Percentiles rank a stretch among this genome's conserved stretches.
Evolutionary conservation across 2,797 vertebrate species (phyloP).

Genomic region (Erethizon dorsatum): DNA sequence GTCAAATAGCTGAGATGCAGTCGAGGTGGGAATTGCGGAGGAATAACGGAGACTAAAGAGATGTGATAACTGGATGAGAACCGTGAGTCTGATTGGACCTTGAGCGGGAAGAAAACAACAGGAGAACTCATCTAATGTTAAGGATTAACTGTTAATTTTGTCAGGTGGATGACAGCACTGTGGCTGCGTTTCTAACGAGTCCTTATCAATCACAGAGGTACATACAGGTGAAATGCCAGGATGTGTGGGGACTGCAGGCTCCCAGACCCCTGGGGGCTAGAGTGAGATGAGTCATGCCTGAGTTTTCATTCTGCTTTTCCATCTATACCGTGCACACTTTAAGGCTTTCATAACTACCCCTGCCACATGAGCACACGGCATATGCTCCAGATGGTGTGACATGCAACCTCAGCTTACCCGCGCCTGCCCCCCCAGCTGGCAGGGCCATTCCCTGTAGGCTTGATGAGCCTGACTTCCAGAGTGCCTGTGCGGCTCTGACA

Average conservation of each 20-base stretch:
- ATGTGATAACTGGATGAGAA: background rate
- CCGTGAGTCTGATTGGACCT: background rate
- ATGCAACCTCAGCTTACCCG: background rate
- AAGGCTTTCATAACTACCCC: background rate
- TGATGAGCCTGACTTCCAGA: background rate
- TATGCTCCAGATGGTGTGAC: background rate
- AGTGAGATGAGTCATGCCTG: background rate
- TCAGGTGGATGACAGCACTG: background rate
- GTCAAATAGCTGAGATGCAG: background rate
- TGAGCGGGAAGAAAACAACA: background rate
- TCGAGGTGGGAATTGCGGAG: background rate
- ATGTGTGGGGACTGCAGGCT: background rate
- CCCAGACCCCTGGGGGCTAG: background rate
- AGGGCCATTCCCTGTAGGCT: background rate
- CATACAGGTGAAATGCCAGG: background rate
- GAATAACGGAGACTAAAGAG: background rate
- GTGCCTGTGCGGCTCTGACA: background rate
- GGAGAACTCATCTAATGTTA: background rate
- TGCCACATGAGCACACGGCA: background rate
- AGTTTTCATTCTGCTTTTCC: background rate
- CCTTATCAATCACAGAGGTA: background rate
- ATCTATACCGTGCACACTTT: background rate
- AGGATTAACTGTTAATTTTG: conserved; percentile 7
- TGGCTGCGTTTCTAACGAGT: background rate
- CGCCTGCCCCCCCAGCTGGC: too few species aligned